Percentiles rank a stretch among this genome's conserved stretches.
These are phyloP conservation scores for Hippocampus zosterae DNA, from an alignment of 2,113 vertebrate species.

Conservation along the genomic window DNA sequence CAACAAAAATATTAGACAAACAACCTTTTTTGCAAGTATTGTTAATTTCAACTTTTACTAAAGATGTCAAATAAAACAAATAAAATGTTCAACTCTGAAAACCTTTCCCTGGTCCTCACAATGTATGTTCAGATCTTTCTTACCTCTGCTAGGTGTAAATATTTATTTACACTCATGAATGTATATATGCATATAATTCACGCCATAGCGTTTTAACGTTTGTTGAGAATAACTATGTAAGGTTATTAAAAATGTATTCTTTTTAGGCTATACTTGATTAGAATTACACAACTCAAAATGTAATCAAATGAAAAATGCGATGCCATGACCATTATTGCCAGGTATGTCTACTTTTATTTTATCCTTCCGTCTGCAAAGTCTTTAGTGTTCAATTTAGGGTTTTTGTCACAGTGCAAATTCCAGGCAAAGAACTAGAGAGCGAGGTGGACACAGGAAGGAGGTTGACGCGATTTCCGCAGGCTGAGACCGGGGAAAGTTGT, in stretches of 20 bases:
- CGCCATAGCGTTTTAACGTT: no score
- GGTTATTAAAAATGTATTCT: no score
- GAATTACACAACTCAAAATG: no score
- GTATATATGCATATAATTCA: no score
- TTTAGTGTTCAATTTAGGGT: neutral
- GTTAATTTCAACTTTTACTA: neutral
- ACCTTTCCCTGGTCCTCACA: no score
- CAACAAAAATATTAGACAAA: constrained; percentile 3
- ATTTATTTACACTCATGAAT: neutral
- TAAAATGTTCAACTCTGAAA: neutral
- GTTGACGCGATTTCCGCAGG: constrained; percentile 70
- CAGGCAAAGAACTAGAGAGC: neutral
- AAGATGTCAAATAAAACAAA: neutral
- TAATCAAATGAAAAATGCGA: no score
- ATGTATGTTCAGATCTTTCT: neutral
- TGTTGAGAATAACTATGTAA: no score
- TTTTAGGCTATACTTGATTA: no score
- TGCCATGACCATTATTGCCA: no score
- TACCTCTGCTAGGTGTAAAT: neutral
- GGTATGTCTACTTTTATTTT: neutral
- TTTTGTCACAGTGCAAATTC: constrained; percentile 3
- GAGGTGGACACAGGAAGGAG: constrained; percentile 57
- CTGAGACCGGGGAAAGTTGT: constrained; percentile 74
- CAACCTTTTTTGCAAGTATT: neutral
- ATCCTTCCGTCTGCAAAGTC: neutral